Evolutionary conservation across 2,888 invertebrate species (phyloP).

Genomic region (Parnassius smintheus): DNA sequence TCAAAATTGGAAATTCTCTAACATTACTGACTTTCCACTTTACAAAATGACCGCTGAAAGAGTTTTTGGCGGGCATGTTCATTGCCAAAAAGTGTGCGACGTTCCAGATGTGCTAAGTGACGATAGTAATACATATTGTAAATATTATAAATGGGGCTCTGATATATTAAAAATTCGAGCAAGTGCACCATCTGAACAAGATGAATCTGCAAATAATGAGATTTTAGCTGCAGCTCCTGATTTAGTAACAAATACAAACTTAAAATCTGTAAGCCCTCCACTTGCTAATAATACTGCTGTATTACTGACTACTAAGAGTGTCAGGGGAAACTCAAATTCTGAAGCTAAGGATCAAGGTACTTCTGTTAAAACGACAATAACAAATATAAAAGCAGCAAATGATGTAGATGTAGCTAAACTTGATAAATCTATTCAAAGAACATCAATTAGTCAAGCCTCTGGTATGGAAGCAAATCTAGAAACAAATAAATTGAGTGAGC

Average conservation of each 20-base stretch:
- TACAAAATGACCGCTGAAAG: slow-evolving; percentile 44
- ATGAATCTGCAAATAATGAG: slow-evolving; percentile 26
- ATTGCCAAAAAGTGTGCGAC: slow-evolving; percentile 58
- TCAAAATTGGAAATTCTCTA: slow-evolving; percentile 52
- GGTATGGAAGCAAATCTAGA: slow-evolving; percentile 5
- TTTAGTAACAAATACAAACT: not conserved
- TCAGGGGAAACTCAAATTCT: slow-evolving; percentile 1
- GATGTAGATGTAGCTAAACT: not conserved
- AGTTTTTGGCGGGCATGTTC: slow-evolving; percentile 41
- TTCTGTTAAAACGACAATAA: slow-evolving; percentile 8
- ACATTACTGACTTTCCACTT: slow-evolving; percentile 38
- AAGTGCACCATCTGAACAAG: slow-evolving; percentile 5
- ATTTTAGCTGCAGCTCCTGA: slow-evolving; percentile 8
- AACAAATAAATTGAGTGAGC: slow-evolving; percentile 3
- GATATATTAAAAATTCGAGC: slow-evolving; percentile 37
- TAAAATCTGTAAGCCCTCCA: slow-evolving; percentile 9
- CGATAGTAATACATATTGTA: slow-evolving; percentile 61
- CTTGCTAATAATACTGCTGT: slow-evolving; percentile 15
- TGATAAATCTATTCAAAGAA: not conserved
- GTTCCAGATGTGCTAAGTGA: slow-evolving; percentile 42
- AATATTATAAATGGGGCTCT: slow-evolving; percentile 64
- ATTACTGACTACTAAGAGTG: slow-evolving; percentile 11
- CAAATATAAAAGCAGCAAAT: slow-evolving; percentile 5
- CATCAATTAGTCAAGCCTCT: slow-evolving; percentile 2
- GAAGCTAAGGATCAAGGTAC: slow-evolving; percentile 11